Percentiles rank a stretch among this genome's conserved stretches.
These are phyloP conservation scores for Neodiprion lecontei DNA, from an alignment of 1,140 invertebrate genomes.

Conservation along the genomic window DNA sequence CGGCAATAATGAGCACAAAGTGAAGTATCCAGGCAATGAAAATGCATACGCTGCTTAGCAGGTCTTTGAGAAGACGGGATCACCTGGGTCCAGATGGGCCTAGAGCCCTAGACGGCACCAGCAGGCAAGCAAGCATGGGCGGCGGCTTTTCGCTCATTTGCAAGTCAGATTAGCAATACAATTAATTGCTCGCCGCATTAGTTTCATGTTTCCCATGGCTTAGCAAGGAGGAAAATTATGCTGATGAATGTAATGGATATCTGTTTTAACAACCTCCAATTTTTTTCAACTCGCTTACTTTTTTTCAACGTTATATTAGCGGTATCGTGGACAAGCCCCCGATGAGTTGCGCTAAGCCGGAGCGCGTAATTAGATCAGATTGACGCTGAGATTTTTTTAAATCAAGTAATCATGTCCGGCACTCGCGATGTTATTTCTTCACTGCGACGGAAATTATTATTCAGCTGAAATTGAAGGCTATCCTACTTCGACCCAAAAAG, in stretches of 20 bases:
- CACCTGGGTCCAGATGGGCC: background rate
- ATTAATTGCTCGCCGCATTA: constrained; percentile 7
- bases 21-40: no score
- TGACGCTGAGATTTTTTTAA: no score
- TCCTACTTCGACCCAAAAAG: no score
- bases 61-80: background rate
- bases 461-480: no score
- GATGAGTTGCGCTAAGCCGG: background rate
- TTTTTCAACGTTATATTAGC: background rate
- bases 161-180: background rate
- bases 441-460: no score
- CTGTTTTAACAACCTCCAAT: background rate
- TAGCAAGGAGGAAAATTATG: background rate
- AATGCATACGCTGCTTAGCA: background rate
- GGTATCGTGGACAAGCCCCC: background rate
- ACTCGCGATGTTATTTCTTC: no score
- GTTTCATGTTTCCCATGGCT: constrained; percentile 4
- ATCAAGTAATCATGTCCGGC: no score
- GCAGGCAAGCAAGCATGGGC: background rate
- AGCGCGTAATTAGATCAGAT: no score
- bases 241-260: constrained; percentile 5
- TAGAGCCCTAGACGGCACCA: background rate
- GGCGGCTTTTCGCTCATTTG: background rate
- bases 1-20: no score
- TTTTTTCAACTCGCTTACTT: background rate